phyloP scores from a whole-genome alignment of 2,797 vertebrate species.

The Anguilla anguilla region DNA sequence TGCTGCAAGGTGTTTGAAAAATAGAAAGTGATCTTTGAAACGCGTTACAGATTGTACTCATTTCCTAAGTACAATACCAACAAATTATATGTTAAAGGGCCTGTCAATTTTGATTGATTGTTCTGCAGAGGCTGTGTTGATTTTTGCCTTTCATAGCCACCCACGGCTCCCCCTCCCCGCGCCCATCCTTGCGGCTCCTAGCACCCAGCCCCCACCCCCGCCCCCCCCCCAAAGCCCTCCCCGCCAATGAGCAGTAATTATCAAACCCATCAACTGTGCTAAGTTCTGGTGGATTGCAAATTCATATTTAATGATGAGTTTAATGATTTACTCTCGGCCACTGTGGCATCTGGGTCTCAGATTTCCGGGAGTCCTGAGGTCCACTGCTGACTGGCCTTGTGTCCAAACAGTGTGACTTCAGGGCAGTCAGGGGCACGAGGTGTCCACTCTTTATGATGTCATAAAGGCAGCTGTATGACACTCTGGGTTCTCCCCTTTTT shows the following conservation, averaged over 20 bases:
- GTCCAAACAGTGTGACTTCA: conserved; percentile 11
- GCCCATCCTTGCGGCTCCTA: conserved; percentile 61
- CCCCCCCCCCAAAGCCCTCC: conserved; percentile 67
- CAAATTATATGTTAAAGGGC: conserved; percentile 80
- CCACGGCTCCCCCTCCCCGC: conserved; percentile 66
- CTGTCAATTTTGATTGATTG: conserved; percentile 91
- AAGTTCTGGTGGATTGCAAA: conserved; percentile 60
- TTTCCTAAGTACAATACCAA: conserved; percentile 78
- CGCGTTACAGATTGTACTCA: conserved; percentile 77
- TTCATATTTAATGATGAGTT: conserved; percentile 70
- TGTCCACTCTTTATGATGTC: conserved; percentile 9
- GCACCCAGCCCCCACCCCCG: conserved; percentile 66
- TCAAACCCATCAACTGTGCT: conserved; percentile 76
- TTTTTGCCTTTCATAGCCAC: conserved; percentile 79
- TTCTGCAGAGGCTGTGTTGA: conserved; percentile 82
- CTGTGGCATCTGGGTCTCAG: not conserved
- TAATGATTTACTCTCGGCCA: conserved; percentile 55
- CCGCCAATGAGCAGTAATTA: conserved; percentile 83
- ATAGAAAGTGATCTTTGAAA: conserved; percentile 75
- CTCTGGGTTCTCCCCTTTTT: not conserved
- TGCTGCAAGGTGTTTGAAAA: conserved; percentile 69
- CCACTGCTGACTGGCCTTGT: not conserved
- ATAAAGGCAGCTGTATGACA: not conserved
- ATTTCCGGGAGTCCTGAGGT: not conserved
- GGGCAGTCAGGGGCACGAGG: not conserved